These are phyloP conservation scores for Actinernus sp. DNA, from an alignment of 92 coral and sea anemone species.

Conservation along the genomic window DNA sequence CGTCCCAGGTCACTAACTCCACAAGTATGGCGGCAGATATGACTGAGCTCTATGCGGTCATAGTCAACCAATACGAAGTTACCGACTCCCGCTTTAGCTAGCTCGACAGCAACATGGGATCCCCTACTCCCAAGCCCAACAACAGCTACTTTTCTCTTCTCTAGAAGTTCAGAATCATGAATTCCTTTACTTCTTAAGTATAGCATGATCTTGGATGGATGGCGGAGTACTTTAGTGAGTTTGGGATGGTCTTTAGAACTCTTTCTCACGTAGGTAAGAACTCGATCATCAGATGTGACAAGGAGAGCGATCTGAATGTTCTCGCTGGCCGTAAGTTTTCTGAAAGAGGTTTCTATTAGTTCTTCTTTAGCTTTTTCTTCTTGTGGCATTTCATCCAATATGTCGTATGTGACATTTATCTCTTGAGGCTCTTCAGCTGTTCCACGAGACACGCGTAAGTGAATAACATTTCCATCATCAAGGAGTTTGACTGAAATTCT, in stretches of 20 bases:
- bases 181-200: conserved; percentile 95
- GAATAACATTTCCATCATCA: conserved; percentile 80
- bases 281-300: conserved; percentile 52
- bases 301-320: conserved; percentile 65
- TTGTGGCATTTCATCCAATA: conserved; percentile 53
- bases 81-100: conserved; percentile 98
- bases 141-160: conserved; percentile 86
- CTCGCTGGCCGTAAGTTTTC: conserved; percentile 22
- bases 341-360: conserved; percentile 18
- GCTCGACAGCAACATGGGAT: conserved; percentile 85
- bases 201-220: conserved; percentile 84
- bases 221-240: conserved; percentile 74
- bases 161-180: conserved; percentile 85
- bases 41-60: conserved; percentile 90
- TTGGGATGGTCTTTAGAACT: conserved; percentile 26
- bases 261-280: too few species aligned
- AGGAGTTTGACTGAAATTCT: conserved; percentile 53
- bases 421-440: not conserved
- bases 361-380: conserved; percentile 11
- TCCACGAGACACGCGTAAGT: conserved; percentile 53
- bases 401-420: conserved; percentile 55
- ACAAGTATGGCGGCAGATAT: conserved; percentile 92
- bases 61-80: conserved; percentile 86
- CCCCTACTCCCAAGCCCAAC: conserved; percentile 98
- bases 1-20: conserved; percentile 91